A percentile compares a stretch with the other conserved stretches of the same genome.
Evolutionary conservation across 2,888 invertebrate genomes (phyloP).

Genomic region (Entomobrya proxima): DNA sequence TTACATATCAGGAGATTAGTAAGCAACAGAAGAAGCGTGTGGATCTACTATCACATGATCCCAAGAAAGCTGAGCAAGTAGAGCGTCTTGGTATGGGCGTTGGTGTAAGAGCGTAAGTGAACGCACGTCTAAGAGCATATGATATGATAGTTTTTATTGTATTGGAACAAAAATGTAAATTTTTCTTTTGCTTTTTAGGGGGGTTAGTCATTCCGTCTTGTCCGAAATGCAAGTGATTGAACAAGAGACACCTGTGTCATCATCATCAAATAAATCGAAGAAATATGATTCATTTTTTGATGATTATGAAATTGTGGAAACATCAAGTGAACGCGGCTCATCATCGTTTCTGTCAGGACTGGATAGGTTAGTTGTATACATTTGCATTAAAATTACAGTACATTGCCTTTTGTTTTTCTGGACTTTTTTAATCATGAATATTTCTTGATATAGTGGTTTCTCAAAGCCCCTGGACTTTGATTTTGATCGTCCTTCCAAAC

Average conservation of each 20-base stretch:
- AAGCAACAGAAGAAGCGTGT: constrained; percentile 83
- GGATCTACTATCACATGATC: constrained; percentile 85
- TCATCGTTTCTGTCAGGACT: constrained; percentile 52
- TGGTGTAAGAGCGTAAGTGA: constrained; percentile 79
- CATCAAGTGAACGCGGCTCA: constrained; percentile 45
- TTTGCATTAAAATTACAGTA: too few species aligned
- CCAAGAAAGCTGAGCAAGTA: constrained; percentile 89
- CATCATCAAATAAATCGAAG: constrained; percentile 70
- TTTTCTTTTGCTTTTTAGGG: constrained; percentile 78
- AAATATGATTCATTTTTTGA: constrained; percentile 79
- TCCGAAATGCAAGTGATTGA: constrained; percentile 94
- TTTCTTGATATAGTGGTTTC: constrained; percentile 10
- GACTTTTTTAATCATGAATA: not conserved
- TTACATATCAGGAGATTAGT: constrained; percentile 88
- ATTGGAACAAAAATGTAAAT: not conserved
- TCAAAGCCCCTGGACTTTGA: constrained; percentile 67
- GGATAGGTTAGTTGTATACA: constrained; percentile 59
- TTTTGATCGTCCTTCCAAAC: constrained; percentile 62
- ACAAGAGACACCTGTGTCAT: constrained; percentile 84
- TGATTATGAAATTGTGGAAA: constrained; percentile 77
- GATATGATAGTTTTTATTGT: not conserved
- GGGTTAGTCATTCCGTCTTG: constrained; percentile 89
- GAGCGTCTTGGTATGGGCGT: constrained; percentile 97
- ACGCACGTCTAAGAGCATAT: not conserved
- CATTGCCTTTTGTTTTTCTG: not conserved